phyloP scores from a whole-genome alignment of 2,113 vertebrate genomes.

The Malurus melanocephalus region DNA sequence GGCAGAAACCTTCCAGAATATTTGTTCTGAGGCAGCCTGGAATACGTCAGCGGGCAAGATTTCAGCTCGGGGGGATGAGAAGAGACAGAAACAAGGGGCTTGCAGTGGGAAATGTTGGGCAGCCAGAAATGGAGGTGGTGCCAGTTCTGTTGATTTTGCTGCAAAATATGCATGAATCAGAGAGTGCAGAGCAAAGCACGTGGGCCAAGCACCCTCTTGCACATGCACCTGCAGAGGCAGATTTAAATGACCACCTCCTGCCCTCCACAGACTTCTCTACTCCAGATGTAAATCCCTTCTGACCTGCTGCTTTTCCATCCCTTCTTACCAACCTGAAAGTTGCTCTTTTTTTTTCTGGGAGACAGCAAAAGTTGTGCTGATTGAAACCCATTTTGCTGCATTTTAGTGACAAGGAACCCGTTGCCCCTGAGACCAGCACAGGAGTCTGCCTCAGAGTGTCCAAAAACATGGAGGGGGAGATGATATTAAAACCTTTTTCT shows the following conservation, averaged over 20 bases:
- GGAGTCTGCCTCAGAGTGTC: background rate
- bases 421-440: background rate
- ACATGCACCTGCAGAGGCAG: background rate
- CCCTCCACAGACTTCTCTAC: background rate
- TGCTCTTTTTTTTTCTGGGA: background rate
- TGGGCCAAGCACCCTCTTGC: background rate
- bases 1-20: slow-evolving; percentile 4
- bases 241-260: background rate
- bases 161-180: background rate
- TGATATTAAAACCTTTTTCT: background rate
- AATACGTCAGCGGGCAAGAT: rapidly evolving
- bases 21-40: background rate
- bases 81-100: background rate
- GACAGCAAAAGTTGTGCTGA: background rate
- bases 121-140: background rate
- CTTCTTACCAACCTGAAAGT: background rate
- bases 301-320: background rate
- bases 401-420: background rate
- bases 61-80: background rate
- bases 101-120: background rate
- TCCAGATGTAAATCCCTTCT: background rate
- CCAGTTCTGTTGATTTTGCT: background rate
- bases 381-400: background rate
- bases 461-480: background rate
- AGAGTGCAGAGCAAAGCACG: background rate